A percentile compares a stretch with the other conserved stretches of the same genome.
Evolutionary conservation across 1,140 invertebrate genomes (phyloP).

Genomic region (Oncopeltus fasciatus): DNA sequence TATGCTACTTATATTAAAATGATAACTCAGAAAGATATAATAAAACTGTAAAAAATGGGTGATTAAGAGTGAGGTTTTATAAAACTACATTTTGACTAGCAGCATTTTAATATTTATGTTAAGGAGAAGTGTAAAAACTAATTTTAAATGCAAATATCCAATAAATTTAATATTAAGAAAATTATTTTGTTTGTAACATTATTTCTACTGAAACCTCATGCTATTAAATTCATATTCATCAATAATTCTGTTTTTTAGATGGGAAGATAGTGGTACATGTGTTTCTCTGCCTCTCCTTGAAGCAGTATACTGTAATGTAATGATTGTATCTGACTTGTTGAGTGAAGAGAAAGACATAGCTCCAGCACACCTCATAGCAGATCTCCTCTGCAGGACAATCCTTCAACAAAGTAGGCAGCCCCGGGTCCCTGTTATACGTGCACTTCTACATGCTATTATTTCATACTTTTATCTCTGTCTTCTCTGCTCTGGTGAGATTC

Average conservation of each 20-base stretch:
- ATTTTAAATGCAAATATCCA: too few species aligned
- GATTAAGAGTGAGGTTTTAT: too few species aligned
- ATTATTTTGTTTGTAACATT: too few species aligned
- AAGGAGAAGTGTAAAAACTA: too few species aligned
- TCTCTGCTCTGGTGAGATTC: constrained; percentile 42
- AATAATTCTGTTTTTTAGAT: constrained; percentile 18
- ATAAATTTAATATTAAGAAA: too few species aligned
- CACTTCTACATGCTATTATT: constrained; percentile 49
- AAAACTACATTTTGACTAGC: too few species aligned
- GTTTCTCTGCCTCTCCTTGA: constrained; percentile 14
- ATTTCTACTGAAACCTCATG: too few species aligned
- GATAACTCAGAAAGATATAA: too few species aligned
- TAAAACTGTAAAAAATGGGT: too few species aligned
- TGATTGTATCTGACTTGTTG: constrained; percentile 10
- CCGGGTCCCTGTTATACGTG: constrained; percentile 35
- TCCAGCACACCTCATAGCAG: constrained; percentile 16
- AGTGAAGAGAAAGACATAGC: constrained; percentile 1
- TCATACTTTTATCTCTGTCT: constrained; percentile 63
- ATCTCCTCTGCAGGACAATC: constrained; percentile 11
- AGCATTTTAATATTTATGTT: too few species aligned
- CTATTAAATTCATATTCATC: too few species aligned
- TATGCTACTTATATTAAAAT: too few species aligned
- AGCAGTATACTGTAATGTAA: constrained; percentile 19
- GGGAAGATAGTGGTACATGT: constrained; percentile 22
- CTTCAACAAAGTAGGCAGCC: not conserved